Evolutionary conservation across 2,113 vertebrate genomes (phyloP), one percentile per base, ranked within the genome.

Genomic region (Mystacornis crossleyi): DNA sequence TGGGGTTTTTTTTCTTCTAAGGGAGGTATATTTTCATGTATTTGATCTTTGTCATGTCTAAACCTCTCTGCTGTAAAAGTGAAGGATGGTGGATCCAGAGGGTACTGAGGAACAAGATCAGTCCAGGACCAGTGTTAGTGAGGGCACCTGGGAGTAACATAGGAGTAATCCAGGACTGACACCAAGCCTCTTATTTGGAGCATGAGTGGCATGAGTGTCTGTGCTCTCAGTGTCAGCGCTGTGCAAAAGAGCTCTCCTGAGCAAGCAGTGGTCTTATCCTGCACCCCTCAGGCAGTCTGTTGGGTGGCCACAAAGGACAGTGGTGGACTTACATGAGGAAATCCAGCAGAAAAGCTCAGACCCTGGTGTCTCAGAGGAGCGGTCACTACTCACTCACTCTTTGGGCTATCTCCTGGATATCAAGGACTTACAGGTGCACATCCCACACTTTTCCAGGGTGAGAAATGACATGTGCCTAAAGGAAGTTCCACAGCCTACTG

Each of bases 311-410:
- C 5, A 4, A 33, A 29, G 66, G 8, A 31, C 36, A 57, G 10
- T 12, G 48, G 24, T 13, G 26, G 33, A 71, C 11, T 14, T 34
- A 4, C 1, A 0, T 1, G 14, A 81, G 21, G 20, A 69, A 93
- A 81, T 18, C 6, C 40, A 67, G 7, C 0, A 11, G 45, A 16
- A 86, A 69, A 69, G 18, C 58, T 89, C 50, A 65, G 45, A 71
- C 3, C 23, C 61, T 11, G 6, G 28, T 73, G 29, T 58, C 29
- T 66, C 47, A 73, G 64, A 50, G 24, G 23, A 58, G 33, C 0
- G 0, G 17, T 66, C n/a, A 29, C 47, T n/a, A 33, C 18, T 81
- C 1, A 0, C 34, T 57, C 2, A 6, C 45, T 20, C 62, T 61
- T 62, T 69, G 33, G 57, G 40, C 33, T 42, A 36, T 42, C 53